Evolutionary conservation across 1,140 invertebrate species (phyloP).

Genomic region (Colletes gigas): DNA sequence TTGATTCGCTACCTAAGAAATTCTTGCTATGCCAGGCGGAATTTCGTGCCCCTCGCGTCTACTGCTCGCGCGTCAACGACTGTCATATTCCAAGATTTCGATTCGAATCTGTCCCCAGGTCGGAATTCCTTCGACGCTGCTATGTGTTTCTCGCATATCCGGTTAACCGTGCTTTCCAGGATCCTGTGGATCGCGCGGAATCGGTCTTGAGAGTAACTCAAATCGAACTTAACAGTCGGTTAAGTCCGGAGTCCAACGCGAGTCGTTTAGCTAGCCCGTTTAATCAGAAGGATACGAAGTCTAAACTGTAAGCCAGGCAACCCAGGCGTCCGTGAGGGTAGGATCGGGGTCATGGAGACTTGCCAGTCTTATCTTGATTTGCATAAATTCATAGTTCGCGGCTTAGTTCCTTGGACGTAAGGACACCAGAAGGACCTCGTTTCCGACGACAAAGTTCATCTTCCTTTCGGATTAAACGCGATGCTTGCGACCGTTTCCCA

Average conservation of each 20-base stretch:
- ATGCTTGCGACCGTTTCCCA: not conserved
- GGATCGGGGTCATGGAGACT: conserved; percentile 66
- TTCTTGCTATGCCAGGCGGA: conserved; percentile 27
- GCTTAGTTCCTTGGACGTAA: conserved; percentile 67
- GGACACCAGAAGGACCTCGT: conserved; percentile 48
- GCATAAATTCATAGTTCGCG: conserved; percentile 78
- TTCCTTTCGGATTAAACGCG: conserved; percentile 8
- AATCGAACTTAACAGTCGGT: conserved; percentile 73
- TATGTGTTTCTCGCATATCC: conserved; percentile 36
- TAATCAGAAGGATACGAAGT: conserved; percentile 54
- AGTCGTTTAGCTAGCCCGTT: conserved; percentile 55
- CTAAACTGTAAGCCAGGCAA: conserved; percentile 64
- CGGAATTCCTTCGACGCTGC: conserved; percentile 43
- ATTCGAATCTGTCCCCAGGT: conserved; percentile 19
- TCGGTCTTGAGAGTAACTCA: conserved; percentile 65
- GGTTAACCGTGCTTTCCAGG: conserved; percentile 24
- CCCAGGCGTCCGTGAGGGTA: conserved; percentile 59
- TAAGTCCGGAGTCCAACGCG: conserved; percentile 65
- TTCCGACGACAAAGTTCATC: conserved; percentile 22
- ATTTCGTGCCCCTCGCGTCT: conserved; percentile 11
- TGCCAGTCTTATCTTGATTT: conserved; percentile 78
- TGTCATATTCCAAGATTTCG: conserved; percentile 32
- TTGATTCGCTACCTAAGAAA: conserved; percentile 38
- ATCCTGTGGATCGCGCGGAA: conserved; percentile 53
- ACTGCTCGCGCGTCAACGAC: conserved; percentile 6